Conservation (phyloP, 2,888 invertebrate genomes). For the Phyllotreta striolata region DNA sequence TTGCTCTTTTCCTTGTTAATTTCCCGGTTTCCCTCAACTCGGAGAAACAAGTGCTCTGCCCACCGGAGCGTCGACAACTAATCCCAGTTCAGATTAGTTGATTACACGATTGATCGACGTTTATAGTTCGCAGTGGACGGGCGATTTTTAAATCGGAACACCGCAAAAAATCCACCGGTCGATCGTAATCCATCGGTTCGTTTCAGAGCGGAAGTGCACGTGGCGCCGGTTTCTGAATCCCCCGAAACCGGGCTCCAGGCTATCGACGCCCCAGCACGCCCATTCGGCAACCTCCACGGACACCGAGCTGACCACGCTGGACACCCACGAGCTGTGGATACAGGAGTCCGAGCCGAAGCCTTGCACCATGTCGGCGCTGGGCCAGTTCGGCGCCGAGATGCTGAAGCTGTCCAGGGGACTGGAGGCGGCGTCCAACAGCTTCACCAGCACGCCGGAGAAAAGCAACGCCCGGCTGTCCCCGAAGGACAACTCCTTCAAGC, state of each 20-base stretch:
- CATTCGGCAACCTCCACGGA: constrained; percentile 82
- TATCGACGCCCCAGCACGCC: constrained; percentile 53
- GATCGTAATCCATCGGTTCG: too few relatives aligned
- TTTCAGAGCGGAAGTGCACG: constrained; percentile 76
- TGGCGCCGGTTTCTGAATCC: constrained; percentile 76
- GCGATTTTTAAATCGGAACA: too few relatives aligned
- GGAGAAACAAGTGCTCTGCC: constrained; percentile 7
- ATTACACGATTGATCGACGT: constrained; percentile 3
- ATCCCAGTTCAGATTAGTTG: constrained; percentile 5
- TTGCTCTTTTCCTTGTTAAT: constrained; percentile 20
- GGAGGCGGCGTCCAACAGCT: constrained; percentile 69
- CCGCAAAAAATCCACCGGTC: too few relatives aligned
- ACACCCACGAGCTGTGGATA: constrained; percentile 85
- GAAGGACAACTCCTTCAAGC: constrained; percentile 42
- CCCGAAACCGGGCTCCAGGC: constrained; percentile 47
- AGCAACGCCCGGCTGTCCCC: constrained; percentile 34
- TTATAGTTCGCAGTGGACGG: not conserved
- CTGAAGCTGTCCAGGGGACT: constrained; percentile 81
- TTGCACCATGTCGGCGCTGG: constrained; percentile 84
- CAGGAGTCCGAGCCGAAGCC: constrained; percentile 74
- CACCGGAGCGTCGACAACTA: constrained; percentile 1
- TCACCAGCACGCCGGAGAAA: constrained; percentile 18
- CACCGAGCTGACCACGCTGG: constrained; percentile 83
- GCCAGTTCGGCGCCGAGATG: constrained; percentile 89
- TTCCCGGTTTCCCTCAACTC: constrained; percentile 18